Conservation (phyloP, 2,888 invertebrate genomes). For the Copidosoma aretas region DNA sequence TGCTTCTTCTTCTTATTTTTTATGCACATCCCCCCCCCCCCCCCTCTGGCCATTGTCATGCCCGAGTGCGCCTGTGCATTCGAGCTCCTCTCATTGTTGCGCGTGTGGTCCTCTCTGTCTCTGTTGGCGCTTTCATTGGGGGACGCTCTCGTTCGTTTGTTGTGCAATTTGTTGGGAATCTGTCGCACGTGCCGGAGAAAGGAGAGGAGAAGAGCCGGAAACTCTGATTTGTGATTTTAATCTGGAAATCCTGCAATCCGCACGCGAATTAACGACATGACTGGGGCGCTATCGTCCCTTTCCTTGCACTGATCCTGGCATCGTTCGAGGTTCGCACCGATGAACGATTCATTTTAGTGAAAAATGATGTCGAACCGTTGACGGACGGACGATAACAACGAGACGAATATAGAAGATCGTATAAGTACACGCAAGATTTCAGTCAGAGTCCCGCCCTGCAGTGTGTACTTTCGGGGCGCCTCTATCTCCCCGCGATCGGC, state of each 20-base stretch:
- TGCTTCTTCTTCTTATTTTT: not conserved
- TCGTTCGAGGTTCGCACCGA: too few relatives aligned
- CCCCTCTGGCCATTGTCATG: slow-evolving; percentile 16
- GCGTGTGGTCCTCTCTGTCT: slow-evolving; percentile 8
- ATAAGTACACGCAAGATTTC: not conserved
- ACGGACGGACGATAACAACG: too few relatives aligned
- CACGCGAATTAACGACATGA: too few relatives aligned
- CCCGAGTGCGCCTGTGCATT: not conserved
- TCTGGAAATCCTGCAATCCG: too few relatives aligned
- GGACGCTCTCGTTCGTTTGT: not conserved
- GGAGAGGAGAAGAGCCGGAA: too few relatives aligned
- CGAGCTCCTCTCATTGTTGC: not conserved
- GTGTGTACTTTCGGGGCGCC: slow-evolving; percentile 1
- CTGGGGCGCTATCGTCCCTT: too few relatives aligned
- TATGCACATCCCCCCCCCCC: not conserved
- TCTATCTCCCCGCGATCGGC: slow-evolving; percentile 32
- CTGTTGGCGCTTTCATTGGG: not conserved
- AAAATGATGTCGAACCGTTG: too few relatives aligned
- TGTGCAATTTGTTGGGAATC: slow-evolving; percentile 24
- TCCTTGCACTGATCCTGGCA: too few relatives aligned
- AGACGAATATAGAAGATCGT: too few relatives aligned
- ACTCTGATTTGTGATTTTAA: too few relatives aligned
- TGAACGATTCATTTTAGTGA: too few relatives aligned
- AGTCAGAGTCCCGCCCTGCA: not conserved
- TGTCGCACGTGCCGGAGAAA: not conserved